A percentile compares a stretch with the other conserved stretches of the same genome.
phyloP scores from a whole-genome alignment of 2,888 invertebrate species.

The Panorpa germanica region DNA sequence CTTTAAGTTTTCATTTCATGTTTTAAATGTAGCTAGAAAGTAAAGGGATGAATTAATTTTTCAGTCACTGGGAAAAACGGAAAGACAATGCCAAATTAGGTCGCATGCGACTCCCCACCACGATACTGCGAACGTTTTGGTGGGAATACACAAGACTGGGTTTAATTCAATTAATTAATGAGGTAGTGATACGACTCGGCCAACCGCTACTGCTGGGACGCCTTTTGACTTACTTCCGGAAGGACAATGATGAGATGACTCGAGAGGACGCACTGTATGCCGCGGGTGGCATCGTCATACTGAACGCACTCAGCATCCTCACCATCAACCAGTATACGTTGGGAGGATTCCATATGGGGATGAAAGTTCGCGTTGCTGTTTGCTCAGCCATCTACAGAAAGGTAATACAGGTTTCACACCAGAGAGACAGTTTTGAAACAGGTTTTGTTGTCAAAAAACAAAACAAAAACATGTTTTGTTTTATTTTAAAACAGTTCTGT shows the following conservation, averaged over 20 bases:
- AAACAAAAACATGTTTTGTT: background rate
- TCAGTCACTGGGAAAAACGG: too few relatives aligned
- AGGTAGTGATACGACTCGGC: constrained; percentile 12
- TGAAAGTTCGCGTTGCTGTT: constrained; percentile 62
- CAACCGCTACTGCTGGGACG: constrained; percentile 13
- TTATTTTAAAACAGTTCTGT: background rate
- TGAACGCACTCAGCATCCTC: constrained; percentile 24
- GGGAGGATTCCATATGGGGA: constrained; percentile 57
- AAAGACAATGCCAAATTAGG: too few relatives aligned
- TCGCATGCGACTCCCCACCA: too few relatives aligned
- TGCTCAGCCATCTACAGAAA: constrained; percentile 76
- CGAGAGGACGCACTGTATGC: constrained; percentile 35
- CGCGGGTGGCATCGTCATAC: constrained; percentile 21
- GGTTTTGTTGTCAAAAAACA: too few relatives aligned
- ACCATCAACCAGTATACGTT: constrained; percentile 43
- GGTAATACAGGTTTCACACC: too few relatives aligned
- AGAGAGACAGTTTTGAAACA: too few relatives aligned
- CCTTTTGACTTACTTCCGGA: constrained; percentile 13
- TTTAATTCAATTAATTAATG: constrained; percentile 11
- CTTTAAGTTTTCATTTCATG: too few relatives aligned
- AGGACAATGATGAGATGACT: constrained; percentile 18
- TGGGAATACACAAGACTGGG: constrained; percentile 12
- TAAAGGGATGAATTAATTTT: too few relatives aligned
- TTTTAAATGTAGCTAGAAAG: too few relatives aligned
- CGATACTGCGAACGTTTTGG: constrained; percentile 14